Percentiles rank a stretch among this genome's conserved stretches.
Conservation (phyloP, 1,140 invertebrate species). For the Pseudoatta argentina region DNA sequence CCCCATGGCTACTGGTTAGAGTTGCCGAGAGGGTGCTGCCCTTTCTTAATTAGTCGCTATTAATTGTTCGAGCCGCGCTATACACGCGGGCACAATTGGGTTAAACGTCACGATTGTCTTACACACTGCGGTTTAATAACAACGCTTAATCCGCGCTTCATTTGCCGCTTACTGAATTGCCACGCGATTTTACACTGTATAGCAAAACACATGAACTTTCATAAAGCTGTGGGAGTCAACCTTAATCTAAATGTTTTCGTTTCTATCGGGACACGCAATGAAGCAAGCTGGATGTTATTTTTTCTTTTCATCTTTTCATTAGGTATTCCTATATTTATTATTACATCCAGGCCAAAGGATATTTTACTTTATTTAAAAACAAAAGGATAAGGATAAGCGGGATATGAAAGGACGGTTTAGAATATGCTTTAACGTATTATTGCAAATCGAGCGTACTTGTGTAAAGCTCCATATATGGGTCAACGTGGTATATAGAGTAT, state of each 20-base stretch:
- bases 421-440: no score
- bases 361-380: no score
- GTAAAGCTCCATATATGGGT: no score
- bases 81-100: slow-evolving; percentile 58
- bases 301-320: background rate
- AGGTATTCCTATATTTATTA: background rate
- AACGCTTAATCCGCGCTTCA: slow-evolving; percentile 66
- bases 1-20: slow-evolving; percentile 35
- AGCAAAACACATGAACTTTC: slow-evolving; percentile 22
- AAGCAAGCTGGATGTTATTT: background rate
- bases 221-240: slow-evolving; percentile 8
- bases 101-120: slow-evolving; percentile 72
- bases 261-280: background rate
- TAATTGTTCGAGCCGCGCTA: slow-evolving; percentile 66
- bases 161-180: slow-evolving; percentile 6
- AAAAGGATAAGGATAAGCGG: no score
- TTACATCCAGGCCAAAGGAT: no score
- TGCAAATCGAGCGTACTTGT: no score
- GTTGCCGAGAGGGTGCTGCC: slow-evolving; percentile 34
- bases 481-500: no score
- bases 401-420: no score
- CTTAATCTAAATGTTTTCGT: slow-evolving; percentile 10
- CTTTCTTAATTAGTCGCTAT: slow-evolving; percentile 72
- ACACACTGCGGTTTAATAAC: slow-evolving; percentile 63
- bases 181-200: slow-evolving; percentile 6